A percentile compares a stretch with the other conserved stretches of the same genome.
phyloP scores from a whole-genome alignment of 2,888 invertebrate species.

The Tipula unca region DNA sequence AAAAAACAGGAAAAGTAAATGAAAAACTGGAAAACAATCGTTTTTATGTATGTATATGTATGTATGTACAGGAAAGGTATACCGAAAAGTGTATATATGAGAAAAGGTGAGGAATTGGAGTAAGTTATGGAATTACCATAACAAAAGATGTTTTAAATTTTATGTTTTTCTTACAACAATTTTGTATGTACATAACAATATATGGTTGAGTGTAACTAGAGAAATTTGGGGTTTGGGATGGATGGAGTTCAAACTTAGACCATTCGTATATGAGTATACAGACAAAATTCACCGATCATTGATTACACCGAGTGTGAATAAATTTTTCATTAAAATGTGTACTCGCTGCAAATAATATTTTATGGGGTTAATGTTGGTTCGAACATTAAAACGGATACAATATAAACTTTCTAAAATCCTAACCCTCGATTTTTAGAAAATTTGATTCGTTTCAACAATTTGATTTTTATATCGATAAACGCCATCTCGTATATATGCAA shows the following conservation, averaged over 20 bases:
- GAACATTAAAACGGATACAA: too few relatives aligned
- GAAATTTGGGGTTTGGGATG: background rate
- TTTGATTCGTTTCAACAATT: background rate
- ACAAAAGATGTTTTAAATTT: background rate
- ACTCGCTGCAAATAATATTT: background rate
- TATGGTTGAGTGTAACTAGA: background rate
- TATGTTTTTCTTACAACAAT: background rate
- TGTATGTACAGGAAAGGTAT: background rate
- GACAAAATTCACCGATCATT: background rate
- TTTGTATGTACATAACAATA: too few relatives aligned
- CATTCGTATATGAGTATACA: background rate
- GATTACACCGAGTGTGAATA: background rate
- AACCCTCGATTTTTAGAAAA: background rate
- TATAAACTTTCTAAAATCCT: background rate
- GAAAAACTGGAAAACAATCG: background rate
- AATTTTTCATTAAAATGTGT: background rate
- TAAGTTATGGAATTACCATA: background rate
- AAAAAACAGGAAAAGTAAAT: background rate
- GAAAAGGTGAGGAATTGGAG: conserved; percentile 1
- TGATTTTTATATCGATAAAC: background rate
- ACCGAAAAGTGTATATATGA: background rate
- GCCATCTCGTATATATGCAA: background rate
- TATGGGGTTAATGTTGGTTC: background rate
- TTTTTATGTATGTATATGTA: too few relatives aligned
- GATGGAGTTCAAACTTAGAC: background rate